Conservation (phyloP, 1,140 invertebrate species). For the Drosophila pseudoananassae region DNA sequence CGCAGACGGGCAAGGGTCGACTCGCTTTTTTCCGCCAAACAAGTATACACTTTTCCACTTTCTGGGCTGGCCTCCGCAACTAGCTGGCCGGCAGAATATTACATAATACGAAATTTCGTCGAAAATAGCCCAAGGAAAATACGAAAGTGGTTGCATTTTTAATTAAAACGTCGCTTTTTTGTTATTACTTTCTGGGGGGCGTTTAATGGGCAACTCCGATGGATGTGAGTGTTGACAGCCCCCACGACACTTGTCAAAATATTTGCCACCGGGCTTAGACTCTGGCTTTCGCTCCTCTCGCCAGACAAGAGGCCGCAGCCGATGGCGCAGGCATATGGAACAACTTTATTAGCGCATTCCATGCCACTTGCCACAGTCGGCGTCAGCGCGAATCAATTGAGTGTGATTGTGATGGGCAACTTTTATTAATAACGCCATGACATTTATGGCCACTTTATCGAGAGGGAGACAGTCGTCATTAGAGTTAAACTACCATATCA, state of each 20-base stretch:
- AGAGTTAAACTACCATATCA: constrained; percentile 65
- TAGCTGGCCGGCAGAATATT: constrained; percentile 33
- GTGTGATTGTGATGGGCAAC: constrained; percentile 68
- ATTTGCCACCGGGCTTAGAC: constrained; percentile 49
- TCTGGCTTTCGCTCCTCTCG: constrained; percentile 31
- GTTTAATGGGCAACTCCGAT: constrained; percentile 24
- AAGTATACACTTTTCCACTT: constrained; percentile 22
- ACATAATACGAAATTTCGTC: constrained; percentile 55
- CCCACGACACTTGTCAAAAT: constrained; percentile 73
- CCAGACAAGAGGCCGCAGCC: constrained; percentile 19
- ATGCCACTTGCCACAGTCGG: constrained; percentile 10
- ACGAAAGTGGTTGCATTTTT: constrained; percentile 55
- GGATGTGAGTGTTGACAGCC: constrained; percentile 59
- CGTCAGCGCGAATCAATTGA: constrained; percentile 57
- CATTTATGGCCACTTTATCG: constrained; percentile 64
- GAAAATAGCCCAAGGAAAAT: constrained; percentile 23
- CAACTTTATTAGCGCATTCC: constrained; percentile 65
- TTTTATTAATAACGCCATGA: constrained; percentile 71
- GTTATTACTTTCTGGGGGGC: constrained; percentile 34
- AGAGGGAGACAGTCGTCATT: constrained; percentile 51
- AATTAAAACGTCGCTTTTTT: constrained; percentile 58
- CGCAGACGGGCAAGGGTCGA: constrained; percentile 2
- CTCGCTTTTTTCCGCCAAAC: constrained; percentile 24
- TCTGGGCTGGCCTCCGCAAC: not conserved
- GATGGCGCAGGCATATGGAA: constrained; percentile 38